Percentiles rank a stretch among this genome's conserved stretches.
Conservation (phyloP, 2,888 invertebrate species). For the Phrixothrix hirtus region DNA sequence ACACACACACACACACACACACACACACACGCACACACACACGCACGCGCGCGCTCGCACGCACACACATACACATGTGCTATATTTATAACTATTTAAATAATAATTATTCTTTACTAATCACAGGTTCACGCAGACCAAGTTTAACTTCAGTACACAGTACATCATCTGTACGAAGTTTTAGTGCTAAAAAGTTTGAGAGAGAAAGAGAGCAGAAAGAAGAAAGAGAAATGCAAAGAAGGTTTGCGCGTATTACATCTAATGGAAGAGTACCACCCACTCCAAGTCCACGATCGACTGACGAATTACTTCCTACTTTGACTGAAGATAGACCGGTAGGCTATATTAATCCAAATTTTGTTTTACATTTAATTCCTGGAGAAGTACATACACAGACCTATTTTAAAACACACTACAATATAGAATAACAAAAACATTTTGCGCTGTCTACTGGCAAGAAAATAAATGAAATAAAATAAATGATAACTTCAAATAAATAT, state of each 20-base stretch:
- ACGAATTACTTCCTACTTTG: conserved; percentile 79
- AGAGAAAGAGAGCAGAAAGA: conserved; percentile 81
- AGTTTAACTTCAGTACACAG: conserved; percentile 86
- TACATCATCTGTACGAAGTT: conserved; percentile 80
- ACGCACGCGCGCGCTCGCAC: too few relatives aligned
- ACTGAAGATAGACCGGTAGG: conserved; percentile 78
- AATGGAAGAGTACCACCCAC: conserved; percentile 65
- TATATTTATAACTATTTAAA: not conserved
- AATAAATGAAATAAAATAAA: too few relatives aligned
- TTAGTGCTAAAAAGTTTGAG: conserved; percentile 79
- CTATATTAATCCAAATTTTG: too few relatives aligned
- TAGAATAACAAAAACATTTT: too few relatives aligned
- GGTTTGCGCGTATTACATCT: conserved; percentile 65
- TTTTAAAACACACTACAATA: too few relatives aligned
- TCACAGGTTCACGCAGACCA: conserved; percentile 80
- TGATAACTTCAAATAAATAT: too few relatives aligned
- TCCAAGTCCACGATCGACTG: conserved; percentile 80
- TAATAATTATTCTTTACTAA: not conserved
- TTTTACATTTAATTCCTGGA: too few relatives aligned
- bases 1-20: too few relatives aligned
- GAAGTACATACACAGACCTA: too few relatives aligned
- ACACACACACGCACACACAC: too few relatives aligned
- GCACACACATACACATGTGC: not conserved
- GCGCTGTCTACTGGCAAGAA: too few relatives aligned
- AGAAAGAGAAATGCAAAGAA: conserved; percentile 76